A percentile compares a stretch with the other conserved stretches of the same genome.
These are phyloP conservation scores for Anthoscopus minutus DNA, from an alignment of 2,113 vertebrate genomes.

Conservation along the genomic window DNA sequence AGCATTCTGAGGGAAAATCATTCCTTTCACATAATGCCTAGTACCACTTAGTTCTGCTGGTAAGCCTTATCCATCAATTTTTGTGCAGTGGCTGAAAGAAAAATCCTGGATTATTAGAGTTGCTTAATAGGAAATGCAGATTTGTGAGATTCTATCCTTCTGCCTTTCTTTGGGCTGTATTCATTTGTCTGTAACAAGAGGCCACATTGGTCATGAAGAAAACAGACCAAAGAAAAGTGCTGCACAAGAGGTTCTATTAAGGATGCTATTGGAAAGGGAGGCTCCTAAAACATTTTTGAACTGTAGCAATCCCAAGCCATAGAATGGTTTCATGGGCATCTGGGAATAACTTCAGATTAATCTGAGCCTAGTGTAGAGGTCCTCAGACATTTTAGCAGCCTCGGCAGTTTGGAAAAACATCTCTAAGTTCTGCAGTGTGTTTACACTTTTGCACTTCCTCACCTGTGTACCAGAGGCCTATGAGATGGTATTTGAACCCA, in stretches of 20 bases:
- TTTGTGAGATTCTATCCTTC: neutral
- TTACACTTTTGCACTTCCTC: neutral
- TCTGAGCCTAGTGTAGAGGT: neutral
- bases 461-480: neutral
- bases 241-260: neutral
- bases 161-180: neutral
- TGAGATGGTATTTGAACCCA: neutral
- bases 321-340: neutral
- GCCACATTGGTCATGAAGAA: neutral
- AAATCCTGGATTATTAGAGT: neutral
- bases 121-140: neutral
- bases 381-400: neutral
- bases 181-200: neutral
- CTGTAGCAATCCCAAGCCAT: neutral
- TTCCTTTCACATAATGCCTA: neutral
- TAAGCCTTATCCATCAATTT: neutral
- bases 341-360: neutral
- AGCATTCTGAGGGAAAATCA: neutral
- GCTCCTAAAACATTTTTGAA: neutral
- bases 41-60: neutral
- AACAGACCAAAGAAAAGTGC: neutral
- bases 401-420: neutral
- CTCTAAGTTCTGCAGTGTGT: neutral
- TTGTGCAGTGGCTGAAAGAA: neutral
- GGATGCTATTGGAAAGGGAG: neutral